Percentiles rank a stretch among this genome's conserved stretches.
Evolutionary conservation across 2,797 vertebrate genomes (phyloP).

Genomic region (Neostethus bicornis): DNA sequence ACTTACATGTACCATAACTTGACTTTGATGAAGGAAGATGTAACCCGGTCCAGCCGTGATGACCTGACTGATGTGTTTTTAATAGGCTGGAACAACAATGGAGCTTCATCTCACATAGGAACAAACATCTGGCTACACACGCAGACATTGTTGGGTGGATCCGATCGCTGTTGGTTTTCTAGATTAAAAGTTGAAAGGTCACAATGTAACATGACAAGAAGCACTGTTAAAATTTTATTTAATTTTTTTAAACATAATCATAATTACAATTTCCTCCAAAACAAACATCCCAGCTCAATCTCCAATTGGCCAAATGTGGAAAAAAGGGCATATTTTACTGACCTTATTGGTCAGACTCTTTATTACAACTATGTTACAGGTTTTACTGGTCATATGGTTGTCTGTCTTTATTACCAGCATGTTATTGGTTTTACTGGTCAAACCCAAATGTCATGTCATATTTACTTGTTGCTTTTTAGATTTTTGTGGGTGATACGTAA

Average conservation of each 20-base stretch:
- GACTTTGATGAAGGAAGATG: constrained; percentile 13
- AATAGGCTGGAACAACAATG: constrained; percentile 35
- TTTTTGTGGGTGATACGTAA: too few species aligned
- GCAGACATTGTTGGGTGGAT: not conserved
- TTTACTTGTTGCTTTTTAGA: too few species aligned
- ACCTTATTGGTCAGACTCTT: too few species aligned
- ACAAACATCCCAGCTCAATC: not conserved
- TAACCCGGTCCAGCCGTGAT: constrained; percentile 5
- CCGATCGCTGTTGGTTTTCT: constrained; percentile 11
- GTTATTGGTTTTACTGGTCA: too few species aligned
- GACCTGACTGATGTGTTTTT: constrained; percentile 38
- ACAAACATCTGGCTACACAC: constrained; percentile 8
- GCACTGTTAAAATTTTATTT: not conserved
- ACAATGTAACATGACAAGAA: not conserved
- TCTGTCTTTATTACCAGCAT: too few species aligned
- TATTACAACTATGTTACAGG: too few species aligned
- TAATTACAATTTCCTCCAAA: not conserved
- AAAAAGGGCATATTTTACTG: too few species aligned
- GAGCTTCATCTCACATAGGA: constrained; percentile 10
- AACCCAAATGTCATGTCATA: too few species aligned
- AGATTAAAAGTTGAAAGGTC: not conserved
- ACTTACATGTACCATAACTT: not conserved
- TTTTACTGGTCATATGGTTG: too few species aligned
- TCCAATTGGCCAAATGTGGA: not conserved
- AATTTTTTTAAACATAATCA: too few species aligned